Evolutionary conservation across 2,797 vertebrate species (phyloP).

Genomic region (Enteromius anoplus): DNA sequence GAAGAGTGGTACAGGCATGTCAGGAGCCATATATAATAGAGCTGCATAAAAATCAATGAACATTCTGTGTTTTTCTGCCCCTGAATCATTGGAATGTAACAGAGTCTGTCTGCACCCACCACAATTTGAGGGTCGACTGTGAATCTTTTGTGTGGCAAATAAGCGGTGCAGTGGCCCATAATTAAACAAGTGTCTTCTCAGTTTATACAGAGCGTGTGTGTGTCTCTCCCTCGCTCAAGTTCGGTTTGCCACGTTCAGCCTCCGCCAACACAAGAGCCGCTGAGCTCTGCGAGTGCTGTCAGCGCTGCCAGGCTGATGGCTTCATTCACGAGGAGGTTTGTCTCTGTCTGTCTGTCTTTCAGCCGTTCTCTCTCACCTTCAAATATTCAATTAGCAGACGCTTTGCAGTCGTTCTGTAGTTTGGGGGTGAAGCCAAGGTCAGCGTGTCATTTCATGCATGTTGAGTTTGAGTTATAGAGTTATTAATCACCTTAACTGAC

Average conservation of each 20-base stretch:
- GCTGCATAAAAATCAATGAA: conserved; percentile 42
- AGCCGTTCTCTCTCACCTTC: conserved; percentile 52
- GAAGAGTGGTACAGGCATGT: background rate
- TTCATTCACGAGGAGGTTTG: background rate
- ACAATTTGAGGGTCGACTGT: conserved; percentile 51
- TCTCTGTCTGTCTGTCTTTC: background rate
- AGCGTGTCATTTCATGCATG: conserved; percentile 66
- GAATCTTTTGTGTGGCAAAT: conserved; percentile 35
- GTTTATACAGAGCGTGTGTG: conserved; percentile 9
- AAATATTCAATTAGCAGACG: conserved; percentile 47
- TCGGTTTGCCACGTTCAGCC: background rate
- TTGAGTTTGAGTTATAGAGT: conserved; percentile 70
- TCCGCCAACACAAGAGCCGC: background rate
- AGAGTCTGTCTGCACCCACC: background rate
- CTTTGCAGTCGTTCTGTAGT: conserved; percentile 27
- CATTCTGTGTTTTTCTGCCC: conserved; percentile 7
- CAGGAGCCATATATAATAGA: conserved; percentile 14
- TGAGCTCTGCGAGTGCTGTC: background rate
- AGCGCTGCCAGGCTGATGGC: background rate
- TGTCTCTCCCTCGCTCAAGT: background rate
- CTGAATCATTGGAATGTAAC: conserved; percentile 28
- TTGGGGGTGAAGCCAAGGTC: conserved; percentile 61
- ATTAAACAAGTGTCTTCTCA: conserved; percentile 34
- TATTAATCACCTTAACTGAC: conserved; percentile 69
- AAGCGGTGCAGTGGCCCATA: conserved; percentile 12